Conservation (phyloP, 2,797 vertebrate genomes). For the Sebastes elongatus region DNA sequence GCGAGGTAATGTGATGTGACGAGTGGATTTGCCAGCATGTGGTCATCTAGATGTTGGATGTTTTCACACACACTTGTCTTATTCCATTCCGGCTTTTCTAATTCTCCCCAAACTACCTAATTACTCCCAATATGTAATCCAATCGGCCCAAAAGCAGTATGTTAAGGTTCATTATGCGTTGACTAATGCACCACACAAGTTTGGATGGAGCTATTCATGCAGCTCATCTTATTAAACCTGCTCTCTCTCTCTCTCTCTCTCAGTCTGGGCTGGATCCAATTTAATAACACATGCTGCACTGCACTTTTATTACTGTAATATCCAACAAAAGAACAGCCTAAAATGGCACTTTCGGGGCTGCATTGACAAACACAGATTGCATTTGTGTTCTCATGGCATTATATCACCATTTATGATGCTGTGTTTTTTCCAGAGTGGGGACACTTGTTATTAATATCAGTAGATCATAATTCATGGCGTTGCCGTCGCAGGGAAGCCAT, state of each 20-base stretch:
- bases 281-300: constrained; percentile 63
- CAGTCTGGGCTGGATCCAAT: constrained; percentile 57
- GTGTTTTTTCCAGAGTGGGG: background rate
- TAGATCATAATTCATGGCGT: background rate
- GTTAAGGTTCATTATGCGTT: constrained; percentile 66
- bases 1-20: constrained; percentile 57
- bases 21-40: constrained; percentile 64
- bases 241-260: constrained; percentile 36
- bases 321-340: constrained; percentile 18
- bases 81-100: constrained; percentile 28
- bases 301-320: constrained; percentile 63
- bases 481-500: background rate
- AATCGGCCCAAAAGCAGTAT: constrained; percentile 54
- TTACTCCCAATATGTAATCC: constrained; percentile 63
- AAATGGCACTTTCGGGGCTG: constrained; percentile 37
- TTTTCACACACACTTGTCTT: constrained; percentile 23
- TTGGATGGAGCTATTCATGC: constrained; percentile 66
- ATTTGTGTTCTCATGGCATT: constrained; percentile 17
- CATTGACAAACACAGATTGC: constrained; percentile 25
- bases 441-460: constrained; percentile 17
- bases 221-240: constrained; percentile 71
- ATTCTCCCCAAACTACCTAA: constrained; percentile 54
- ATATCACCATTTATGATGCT: constrained; percentile 8
- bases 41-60: constrained; percentile 47
- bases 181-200: constrained; percentile 66